Conservation (phyloP, 2,113 vertebrate genomes). For the Eurystomus gularis region DNA sequence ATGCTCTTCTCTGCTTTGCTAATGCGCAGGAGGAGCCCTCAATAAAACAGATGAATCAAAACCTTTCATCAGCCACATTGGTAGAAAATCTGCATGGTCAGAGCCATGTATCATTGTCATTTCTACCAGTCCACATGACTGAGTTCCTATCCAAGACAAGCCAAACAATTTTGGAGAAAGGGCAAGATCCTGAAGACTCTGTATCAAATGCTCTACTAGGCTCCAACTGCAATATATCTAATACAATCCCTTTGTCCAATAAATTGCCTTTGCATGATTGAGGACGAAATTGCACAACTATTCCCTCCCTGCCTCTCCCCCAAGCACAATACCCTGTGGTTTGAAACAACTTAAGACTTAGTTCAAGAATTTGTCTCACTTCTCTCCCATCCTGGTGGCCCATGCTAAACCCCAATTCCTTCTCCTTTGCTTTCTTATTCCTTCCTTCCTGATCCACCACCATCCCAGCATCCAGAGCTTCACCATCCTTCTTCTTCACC, state of each 20-base stretch:
- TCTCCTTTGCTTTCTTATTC: not conserved
- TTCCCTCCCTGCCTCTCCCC: not conserved
- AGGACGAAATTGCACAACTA: conserved; percentile 14
- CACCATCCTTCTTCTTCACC: not conserved
- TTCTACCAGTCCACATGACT: not conserved
- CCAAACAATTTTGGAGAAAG: not conserved
- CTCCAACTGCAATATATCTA: conserved; percentile 33
- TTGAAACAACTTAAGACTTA: conserved; percentile 15
- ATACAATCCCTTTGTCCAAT: not conserved
- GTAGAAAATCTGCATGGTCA: not conserved
- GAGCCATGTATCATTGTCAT: not conserved
- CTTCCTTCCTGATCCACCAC: not conserved
- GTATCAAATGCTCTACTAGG: not conserved
- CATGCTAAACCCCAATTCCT: not conserved
- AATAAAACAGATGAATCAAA: not conserved
- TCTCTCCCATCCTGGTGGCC: conserved; percentile 32
- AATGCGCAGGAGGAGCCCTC: not conserved
- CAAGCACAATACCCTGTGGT: conserved; percentile 25
- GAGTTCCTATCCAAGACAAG: conserved; percentile 10
- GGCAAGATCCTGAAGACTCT: not conserved
- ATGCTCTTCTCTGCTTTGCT: not conserved
- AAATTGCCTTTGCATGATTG: not conserved
- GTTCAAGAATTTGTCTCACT: conserved; percentile 26
- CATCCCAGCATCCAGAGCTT: not conserved
- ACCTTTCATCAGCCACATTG: not conserved